These are phyloP conservation scores for Cremastinae sp. DNA, from an alignment of 2,888 invertebrate species.

Conservation along the genomic window DNA sequence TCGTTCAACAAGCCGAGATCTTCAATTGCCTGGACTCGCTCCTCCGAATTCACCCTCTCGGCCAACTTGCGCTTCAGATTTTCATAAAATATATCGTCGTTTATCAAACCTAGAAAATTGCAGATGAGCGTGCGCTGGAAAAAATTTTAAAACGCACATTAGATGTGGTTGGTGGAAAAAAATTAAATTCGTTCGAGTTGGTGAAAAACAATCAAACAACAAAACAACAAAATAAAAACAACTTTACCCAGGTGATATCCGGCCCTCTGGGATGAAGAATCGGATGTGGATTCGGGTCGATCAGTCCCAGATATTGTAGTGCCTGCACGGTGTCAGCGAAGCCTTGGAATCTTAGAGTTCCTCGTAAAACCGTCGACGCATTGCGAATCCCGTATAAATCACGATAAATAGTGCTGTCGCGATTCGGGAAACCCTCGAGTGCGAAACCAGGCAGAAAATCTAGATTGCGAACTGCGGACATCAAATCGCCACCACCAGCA, in stretches of 20 bases:
- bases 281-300: conserved; percentile 92
- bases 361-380: conserved; percentile 94
- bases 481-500: conserved; percentile 92
- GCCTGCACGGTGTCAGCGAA: conserved; percentile 94
- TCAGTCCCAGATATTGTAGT: conserved; percentile 92
- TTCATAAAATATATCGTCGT: conserved; percentile 94
- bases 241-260: conserved; percentile 94
- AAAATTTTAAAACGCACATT: background rate
- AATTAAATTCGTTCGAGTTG: background rate
- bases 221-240: no score
- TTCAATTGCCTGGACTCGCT: conserved; percentile 89
- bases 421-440: conserved; percentile 97
- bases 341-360: conserved; percentile 95
- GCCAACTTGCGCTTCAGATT: conserved; percentile 92
- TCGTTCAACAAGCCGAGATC: conserved; percentile 94
- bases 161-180: background rate
- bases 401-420: conserved; percentile 95
- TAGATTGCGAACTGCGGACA: conserved; percentile 90
- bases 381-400: conserved; percentile 93
- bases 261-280: conserved; percentile 97
- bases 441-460: conserved; percentile 98
- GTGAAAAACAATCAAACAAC: conserved; percentile 7
- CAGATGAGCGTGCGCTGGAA: conserved; percentile 91
- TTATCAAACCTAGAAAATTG: conserved; percentile 90
- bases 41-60: conserved; percentile 88